Percentiles rank a stretch among this genome's conserved stretches.
Evolutionary conservation across 2,113 vertebrate species (phyloP).

Genomic region (Plectropomus leopardus): DNA sequence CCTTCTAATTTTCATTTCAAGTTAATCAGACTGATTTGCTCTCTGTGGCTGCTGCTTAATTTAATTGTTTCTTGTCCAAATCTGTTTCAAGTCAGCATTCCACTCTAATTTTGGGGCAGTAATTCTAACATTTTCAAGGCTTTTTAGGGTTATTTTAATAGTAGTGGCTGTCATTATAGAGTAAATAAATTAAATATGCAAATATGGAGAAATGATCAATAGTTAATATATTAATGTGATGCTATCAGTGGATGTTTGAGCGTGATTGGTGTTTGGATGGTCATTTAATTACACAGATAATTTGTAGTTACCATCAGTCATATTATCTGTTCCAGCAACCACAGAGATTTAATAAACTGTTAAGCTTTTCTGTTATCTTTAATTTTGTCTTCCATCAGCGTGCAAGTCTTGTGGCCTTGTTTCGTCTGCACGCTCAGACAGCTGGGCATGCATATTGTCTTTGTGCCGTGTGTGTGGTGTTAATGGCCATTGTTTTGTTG

Average conservation of each 20-base stretch:
- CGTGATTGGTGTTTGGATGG: conserved; percentile 11
- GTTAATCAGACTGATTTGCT: conserved; percentile 9
- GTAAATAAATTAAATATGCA: conserved; percentile 13
- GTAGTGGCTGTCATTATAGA: neutral
- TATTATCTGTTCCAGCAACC: conserved; percentile 41
- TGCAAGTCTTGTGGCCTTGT: conserved; percentile 41
- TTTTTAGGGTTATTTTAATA: neutral
- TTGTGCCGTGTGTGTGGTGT: conserved; percentile 13
- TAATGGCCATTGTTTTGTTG: conserved; percentile 35
- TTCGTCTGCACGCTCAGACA: conserved; percentile 8
- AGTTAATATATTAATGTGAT: conserved; percentile 27
- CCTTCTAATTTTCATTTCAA: conserved; percentile 12
- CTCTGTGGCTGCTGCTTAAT: neutral
- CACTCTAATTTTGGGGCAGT: neutral
- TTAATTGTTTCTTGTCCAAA: conserved; percentile 14
- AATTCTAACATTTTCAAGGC: neutral
- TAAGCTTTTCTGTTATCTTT: conserved; percentile 46
- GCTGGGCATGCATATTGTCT: conserved; percentile 38
- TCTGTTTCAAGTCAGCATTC: conserved; percentile 1
- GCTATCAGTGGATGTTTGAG: conserved; percentile 2
- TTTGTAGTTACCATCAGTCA: conserved; percentile 40
- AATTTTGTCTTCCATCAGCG: conserved; percentile 55
- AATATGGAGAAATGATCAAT: conserved; percentile 33
- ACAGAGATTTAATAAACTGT: conserved; percentile 67
- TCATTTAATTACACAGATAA: conserved; percentile 52